phyloP scores from a whole-genome alignment of 2,113 vertebrate species.

The Brevimyrus niger region DNA sequence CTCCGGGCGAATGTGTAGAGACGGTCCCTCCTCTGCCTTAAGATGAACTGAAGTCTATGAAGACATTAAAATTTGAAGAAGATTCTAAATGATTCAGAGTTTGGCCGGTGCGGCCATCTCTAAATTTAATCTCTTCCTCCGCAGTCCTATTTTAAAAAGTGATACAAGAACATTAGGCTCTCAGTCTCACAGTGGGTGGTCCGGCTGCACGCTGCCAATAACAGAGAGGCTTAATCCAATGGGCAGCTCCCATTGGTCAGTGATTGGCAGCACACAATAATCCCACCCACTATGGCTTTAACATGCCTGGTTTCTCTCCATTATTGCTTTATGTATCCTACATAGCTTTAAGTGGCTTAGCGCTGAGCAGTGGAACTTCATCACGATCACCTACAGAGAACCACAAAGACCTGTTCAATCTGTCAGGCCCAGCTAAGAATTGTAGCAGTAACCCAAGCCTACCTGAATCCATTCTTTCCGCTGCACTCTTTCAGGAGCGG shows the following conservation, averaged over 20 bases:
- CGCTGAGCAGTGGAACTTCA: not conserved
- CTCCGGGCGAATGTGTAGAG: constrained; percentile 64
- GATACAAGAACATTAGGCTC: not conserved
- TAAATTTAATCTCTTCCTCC: not conserved
- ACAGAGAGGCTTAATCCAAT: not conserved
- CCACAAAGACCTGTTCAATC: not conserved
- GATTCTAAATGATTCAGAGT: constrained; percentile 4
- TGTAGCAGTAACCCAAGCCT: not conserved
- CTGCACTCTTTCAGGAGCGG: constrained; percentile 70
- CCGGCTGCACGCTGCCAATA: not conserved
- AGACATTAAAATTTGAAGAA: constrained; percentile 5
- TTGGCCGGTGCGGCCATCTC: not conserved
- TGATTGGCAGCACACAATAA: not conserved
- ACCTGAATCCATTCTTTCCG: constrained; percentile 89
- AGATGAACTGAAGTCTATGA: constrained; percentile 75
- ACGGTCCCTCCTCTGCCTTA: constrained; percentile 70
- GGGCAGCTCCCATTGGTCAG: not conserved
- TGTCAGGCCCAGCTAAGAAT: not conserved
- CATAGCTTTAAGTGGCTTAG: not conserved
- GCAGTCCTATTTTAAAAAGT: not conserved
- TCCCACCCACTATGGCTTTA: not conserved
- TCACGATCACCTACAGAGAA: not conserved
- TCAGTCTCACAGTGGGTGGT: not conserved
- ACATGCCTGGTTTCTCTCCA: not conserved
- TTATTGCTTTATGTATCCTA: not conserved